Evolutionary conservation across 2,797 vertebrate genomes (phyloP).

Genomic region (Enteromius trimaculatus): DNA sequence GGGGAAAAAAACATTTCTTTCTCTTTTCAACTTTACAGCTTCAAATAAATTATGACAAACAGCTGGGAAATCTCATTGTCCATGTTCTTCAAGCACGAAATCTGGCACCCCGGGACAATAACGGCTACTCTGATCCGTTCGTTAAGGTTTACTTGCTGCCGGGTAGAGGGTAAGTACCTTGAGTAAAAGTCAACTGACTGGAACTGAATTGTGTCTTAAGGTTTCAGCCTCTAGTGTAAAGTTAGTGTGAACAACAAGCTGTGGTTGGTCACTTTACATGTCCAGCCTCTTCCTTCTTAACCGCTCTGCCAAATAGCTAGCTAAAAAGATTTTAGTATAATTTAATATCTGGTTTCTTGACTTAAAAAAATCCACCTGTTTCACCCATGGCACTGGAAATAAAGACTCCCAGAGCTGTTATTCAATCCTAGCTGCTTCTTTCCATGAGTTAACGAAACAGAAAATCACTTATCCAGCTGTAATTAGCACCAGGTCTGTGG

Average conservation of each 20-base stretch:
- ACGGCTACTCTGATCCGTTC: constrained; percentile 96
- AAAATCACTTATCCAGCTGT: constrained; percentile 24
- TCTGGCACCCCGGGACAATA: constrained; percentile 91
- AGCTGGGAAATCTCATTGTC: constrained; percentile 96
- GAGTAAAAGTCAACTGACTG: constrained; percentile 4
- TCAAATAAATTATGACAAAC: constrained; percentile 98
- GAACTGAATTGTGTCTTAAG: background rate
- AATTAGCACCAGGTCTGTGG: constrained; percentile 19
- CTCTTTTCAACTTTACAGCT: constrained; percentile 77
- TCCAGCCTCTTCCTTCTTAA: background rate
- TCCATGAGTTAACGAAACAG: constrained; percentile 22
- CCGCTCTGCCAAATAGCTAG: background rate
- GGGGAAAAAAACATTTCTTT: background rate
- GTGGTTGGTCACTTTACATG: background rate
- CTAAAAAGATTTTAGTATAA: constrained; percentile 2
- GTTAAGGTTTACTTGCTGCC: constrained; percentile 98
- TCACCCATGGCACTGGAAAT: constrained; percentile 16
- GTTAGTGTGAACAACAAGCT: background rate
- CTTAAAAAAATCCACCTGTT: background rate
- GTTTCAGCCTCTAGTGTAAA: background rate
- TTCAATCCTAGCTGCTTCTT: constrained; percentile 12
- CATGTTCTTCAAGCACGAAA: constrained; percentile 98
- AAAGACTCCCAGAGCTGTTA: background rate
- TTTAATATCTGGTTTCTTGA: constrained; percentile 4
- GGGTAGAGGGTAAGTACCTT: constrained; percentile 92